phyloP scores from a whole-genome alignment of 2,888 invertebrate species.

The Alloscopus bannaensis region DNA sequence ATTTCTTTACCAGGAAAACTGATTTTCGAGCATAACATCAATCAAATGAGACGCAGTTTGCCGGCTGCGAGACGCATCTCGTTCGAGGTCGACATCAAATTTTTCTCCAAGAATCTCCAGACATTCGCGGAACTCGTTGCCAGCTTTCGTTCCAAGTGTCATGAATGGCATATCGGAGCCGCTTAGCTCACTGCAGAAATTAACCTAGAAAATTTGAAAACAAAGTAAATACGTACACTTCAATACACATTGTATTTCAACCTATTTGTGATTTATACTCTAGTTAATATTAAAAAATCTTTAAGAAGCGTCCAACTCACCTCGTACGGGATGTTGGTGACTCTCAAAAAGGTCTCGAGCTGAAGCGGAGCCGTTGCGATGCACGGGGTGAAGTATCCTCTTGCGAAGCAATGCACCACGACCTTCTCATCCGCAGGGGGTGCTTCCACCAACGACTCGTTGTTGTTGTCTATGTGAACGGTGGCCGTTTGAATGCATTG shows the following conservation, averaged over 20 bases:
- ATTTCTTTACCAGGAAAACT: slow-evolving; percentile 68
- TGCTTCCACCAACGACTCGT: slow-evolving; percentile 5
- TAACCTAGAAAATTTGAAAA: slow-evolving; percentile 17
- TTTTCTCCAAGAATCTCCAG: slow-evolving; percentile 48
- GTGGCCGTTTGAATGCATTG: not conserved
- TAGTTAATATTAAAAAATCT: not conserved
- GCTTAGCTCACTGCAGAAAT: slow-evolving; percentile 17
- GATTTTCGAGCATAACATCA: slow-evolving; percentile 67
- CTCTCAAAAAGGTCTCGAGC: slow-evolving; percentile 71
- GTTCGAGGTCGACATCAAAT: slow-evolving; percentile 62
- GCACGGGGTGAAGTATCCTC: slow-evolving; percentile 67
- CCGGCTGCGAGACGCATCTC: slow-evolving; percentile 56
- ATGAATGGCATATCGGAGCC: slow-evolving; percentile 62
- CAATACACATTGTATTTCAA: not conserved
- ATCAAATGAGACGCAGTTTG: slow-evolving; percentile 68
- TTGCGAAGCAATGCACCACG: slow-evolving; percentile 58
- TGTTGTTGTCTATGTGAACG: not conserved
- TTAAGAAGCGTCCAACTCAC: slow-evolving; percentile 41
- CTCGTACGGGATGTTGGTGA: slow-evolving; percentile 69
- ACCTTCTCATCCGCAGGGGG: slow-evolving; percentile 36
- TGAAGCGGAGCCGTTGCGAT: slow-evolving; percentile 70
- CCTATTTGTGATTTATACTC: not conserved
- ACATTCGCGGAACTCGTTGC: slow-evolving; percentile 60
- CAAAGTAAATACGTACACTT: not conserved
- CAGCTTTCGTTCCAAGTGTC: slow-evolving; percentile 59